A percentile compares a stretch with the other conserved stretches of the same genome.
Evolutionary conservation across 2,888 invertebrate genomes (phyloP).

Genomic region (Argyra leucocephala): DNA sequence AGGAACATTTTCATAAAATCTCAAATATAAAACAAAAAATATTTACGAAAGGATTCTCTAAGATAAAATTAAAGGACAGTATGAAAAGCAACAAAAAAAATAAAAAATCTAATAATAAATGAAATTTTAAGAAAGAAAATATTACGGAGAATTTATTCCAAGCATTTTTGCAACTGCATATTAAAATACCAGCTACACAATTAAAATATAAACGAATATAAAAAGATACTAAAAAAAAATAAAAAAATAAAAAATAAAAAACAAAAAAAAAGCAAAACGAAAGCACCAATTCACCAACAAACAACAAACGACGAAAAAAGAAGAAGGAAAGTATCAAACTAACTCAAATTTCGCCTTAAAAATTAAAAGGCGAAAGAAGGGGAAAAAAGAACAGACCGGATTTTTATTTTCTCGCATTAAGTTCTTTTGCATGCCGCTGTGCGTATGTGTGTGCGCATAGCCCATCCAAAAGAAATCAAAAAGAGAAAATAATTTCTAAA

Average conservation of each 20-base stretch:
- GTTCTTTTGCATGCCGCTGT: slow-evolving; percentile 1
- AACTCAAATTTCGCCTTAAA: neutral
- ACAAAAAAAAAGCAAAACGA: no score
- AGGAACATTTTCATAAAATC: neutral
- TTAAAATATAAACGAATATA: neutral
- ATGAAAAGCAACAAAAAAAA: neutral
- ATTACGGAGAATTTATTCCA: neutral
- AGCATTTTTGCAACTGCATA: neutral
- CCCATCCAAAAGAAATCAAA: slow-evolving; percentile 8
- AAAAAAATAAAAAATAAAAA: no score
- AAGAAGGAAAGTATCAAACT: neutral
- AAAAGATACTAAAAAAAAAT: no score
- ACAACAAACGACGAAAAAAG: neutral
- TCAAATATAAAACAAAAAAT: neutral
- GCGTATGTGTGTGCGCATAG: slow-evolving; percentile 12
- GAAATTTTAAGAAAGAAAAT: neutral
- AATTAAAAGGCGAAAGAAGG: slow-evolving; percentile 1
- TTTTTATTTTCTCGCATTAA: slow-evolving; percentile 1
- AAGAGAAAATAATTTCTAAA: slow-evolving; percentile 8
- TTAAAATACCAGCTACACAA: neutral
- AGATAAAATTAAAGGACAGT: neutral
- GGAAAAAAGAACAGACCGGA: neutral
- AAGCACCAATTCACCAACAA: neutral
- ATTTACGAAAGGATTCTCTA: neutral
- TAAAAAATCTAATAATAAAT: neutral